phyloP scores from a whole-genome alignment of 2,888 invertebrate species.

The Dolomedes plantarius region DNA sequence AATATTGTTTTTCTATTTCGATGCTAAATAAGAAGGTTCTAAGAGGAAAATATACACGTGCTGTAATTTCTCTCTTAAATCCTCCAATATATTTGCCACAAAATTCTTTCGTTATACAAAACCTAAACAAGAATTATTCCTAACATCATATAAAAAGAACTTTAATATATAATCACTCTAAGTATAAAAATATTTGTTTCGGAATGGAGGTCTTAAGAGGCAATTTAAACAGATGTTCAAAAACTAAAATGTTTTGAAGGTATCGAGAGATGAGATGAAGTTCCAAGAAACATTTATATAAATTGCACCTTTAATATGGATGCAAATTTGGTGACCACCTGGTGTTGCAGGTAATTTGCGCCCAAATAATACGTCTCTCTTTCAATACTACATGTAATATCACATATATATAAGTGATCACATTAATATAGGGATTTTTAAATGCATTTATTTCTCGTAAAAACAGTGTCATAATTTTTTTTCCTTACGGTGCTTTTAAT shows the following conservation, averaged over 20 bases:
- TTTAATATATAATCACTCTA: no score
- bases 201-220: conserved; percentile 34
- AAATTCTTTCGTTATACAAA: no score
- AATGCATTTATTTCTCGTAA: no score
- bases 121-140: no score
- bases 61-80: no score
- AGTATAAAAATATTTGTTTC: conserved; percentile 32
- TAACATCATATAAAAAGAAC: no score
- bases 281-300: conserved; percentile 50
- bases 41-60: no score
- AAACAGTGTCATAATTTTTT: no score
- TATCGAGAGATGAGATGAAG: conserved; percentile 53
- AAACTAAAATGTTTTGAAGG: conserved; percentile 38
- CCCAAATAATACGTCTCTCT: not conserved
- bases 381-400: conserved; percentile 29
- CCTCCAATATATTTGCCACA: no score
- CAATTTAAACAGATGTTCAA: conserved; percentile 44
- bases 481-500: no score
- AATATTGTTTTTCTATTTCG: no score
- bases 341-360: conserved; percentile 59
- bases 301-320: conserved; percentile 65
- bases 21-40: no score
- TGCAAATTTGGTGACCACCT: conserved; percentile 63
- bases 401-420: conserved; percentile 59
- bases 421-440: conserved; percentile 21